A percentile compares a stretch with the other conserved stretches of the same genome.
These are phyloP conservation scores for Deilephila elpenor DNA, from an alignment of 2,888 invertebrate genomes.

Conservation along the genomic window DNA sequence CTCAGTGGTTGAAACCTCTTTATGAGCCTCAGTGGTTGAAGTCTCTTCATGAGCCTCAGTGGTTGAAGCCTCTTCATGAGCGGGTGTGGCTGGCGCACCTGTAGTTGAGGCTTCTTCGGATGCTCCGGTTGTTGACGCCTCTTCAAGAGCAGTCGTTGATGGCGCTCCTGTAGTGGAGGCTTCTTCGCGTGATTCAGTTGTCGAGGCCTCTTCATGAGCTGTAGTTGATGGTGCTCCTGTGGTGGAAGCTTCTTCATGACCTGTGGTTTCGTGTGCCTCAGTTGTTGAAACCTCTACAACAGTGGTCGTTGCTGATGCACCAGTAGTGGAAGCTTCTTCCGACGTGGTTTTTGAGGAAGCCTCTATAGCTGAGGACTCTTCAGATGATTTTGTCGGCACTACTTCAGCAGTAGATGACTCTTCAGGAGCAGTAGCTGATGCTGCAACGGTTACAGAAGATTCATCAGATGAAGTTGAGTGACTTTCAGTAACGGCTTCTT, in stretches of 20 bases:
- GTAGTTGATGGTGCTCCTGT: conserved; percentile 31
- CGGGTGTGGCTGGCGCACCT: neutral
- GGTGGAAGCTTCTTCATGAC: conserved; percentile 24
- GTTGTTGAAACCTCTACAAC: conserved; percentile 25
- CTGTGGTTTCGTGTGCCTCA: neutral
- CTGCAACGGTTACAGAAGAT: conserved; percentile 12
- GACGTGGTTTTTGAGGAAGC: conserved; percentile 21
- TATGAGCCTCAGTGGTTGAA: conserved; percentile 17
- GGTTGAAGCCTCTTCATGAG: conserved; percentile 24
- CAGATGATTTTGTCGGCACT: conserved; percentile 26
- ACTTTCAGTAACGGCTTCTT: conserved; percentile 14
- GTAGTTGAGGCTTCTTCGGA: conserved; percentile 12
- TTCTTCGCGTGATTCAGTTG: neutral
- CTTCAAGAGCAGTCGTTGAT: conserved; percentile 16
- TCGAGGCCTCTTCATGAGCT: conserved; percentile 21
- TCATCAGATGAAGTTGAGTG: conserved; percentile 2
- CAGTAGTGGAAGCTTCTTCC: conserved; percentile 17
- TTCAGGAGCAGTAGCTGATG: conserved; percentile 21
- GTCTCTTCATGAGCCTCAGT: neutral
- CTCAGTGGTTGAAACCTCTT: neutral
- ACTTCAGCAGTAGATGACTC: conserved; percentile 27
- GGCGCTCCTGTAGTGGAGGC: conserved; percentile 34
- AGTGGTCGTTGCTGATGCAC: neutral
- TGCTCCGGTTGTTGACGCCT: conserved; percentile 22
- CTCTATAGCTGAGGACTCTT: conserved; percentile 31